Evolutionary conservation across 92 coral and sea anemone species (phyloP).

Genomic region (Siderastrea radians): DNA sequence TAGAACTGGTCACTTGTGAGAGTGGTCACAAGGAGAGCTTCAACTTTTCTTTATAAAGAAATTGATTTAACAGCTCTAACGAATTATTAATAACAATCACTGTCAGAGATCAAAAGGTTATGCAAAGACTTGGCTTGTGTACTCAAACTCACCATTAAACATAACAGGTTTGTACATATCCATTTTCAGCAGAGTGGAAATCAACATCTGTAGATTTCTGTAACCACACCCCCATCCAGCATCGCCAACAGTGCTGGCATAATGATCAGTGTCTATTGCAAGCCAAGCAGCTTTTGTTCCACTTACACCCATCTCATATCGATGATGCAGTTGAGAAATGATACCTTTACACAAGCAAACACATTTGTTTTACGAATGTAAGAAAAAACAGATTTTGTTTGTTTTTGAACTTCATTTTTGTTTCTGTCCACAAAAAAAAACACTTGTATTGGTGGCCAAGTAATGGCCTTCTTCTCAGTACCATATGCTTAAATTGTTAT

Average conservation of each 20-base stretch:
- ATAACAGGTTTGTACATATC: constrained; percentile 83
- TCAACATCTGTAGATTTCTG: constrained; percentile 95
- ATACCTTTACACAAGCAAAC: constrained; percentile 68
- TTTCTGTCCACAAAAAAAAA: too few relatives aligned
- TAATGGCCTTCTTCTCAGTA: too few relatives aligned
- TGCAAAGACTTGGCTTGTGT: neutral
- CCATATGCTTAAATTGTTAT: too few relatives aligned
- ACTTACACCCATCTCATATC: constrained; percentile 85
- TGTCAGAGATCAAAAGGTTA: neutral
- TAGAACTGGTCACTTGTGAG: too few relatives aligned
- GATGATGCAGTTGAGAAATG: constrained; percentile 82
- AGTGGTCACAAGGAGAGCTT: too few relatives aligned
- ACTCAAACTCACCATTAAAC: constrained; percentile 69
- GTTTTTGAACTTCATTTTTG: too few relatives aligned
- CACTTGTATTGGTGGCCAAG: too few relatives aligned
- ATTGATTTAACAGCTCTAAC: too few relatives aligned
- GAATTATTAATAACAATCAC: too few relatives aligned
- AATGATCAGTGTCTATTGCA: constrained; percentile 91
- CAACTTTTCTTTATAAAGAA: too few relatives aligned
- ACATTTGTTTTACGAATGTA: neutral
- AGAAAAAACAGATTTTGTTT: too few relatives aligned
- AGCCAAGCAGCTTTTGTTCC: constrained; percentile 87
- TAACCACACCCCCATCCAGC: constrained; percentile 99
- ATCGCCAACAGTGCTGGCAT: constrained; percentile 96
- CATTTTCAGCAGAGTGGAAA: constrained; percentile 84